Evolutionary conservation across 1,140 invertebrate species (phyloP), one percentile per base, ranked within the genome.

Genomic region (Solen grandis): DNA sequence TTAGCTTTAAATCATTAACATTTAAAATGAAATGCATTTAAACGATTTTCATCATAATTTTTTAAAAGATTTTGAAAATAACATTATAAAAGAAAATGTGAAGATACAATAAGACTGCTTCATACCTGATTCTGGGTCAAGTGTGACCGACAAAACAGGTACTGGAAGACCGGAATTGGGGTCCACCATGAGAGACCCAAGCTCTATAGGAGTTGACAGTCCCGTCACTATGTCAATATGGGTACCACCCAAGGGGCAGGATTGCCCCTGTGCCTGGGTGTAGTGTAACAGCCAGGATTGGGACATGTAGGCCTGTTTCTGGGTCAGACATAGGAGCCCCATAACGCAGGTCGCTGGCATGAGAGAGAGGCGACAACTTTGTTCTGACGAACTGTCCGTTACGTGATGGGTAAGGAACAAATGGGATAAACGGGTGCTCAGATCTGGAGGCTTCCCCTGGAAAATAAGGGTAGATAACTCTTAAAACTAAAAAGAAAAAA

Each of bases 161-260:
- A 91, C 89, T n/a, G 89, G 85, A 46, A 82, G 75, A 66, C 84
- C 85, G 22, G 85, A 86, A 54, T 85, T 86, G 0, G 89, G 84
- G 65, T 91, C 90, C 1, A 90, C 76, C 89, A 91, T 91, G 10
- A 90, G 57, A 13, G 90, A 91, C 10, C 90, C 90, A 3, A 91
- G 72, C 59, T 91, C 90, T 25, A 91, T 90, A 10, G 90, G 87
- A 22, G 88, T 85, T 10, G 86, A 86, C 54, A 91, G 76, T 1
- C 88, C 86, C 2, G 89, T 90, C 13, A 91, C 88, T 1, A 88
- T 88, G 59, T 91, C 90, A 22, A 84, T 79, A 81, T 91, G 89
- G 22, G 88, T 86, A 19, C 90, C 87, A 35, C 88, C 88, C 22
- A 91, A 73, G n/a, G n/a, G 90, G 90, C 27, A 90, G 70, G n/a